These are phyloP conservation scores for Phoxinus dragarum DNA, from an alignment of 2,797 vertebrate species.

Conservation along the genomic window DNA sequence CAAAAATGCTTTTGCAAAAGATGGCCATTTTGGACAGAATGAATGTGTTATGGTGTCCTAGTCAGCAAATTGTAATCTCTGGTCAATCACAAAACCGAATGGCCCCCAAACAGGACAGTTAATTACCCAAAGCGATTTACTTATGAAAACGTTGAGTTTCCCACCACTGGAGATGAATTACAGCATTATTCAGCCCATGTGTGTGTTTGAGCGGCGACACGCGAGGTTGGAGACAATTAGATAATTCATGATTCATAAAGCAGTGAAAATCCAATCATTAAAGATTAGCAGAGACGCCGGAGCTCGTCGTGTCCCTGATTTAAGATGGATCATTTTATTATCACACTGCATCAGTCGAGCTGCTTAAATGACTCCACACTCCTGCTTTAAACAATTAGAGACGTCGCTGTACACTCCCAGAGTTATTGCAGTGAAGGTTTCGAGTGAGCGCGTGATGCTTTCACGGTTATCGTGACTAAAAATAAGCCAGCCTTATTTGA, in stretches of 20 bases:
- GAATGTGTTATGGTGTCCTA: not conserved
- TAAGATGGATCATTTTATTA: conserved; percentile 69
- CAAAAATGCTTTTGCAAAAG: not conserved
- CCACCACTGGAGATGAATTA: conserved; percentile 54
- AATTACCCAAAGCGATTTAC: conserved; percentile 67
- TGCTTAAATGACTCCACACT: conserved; percentile 31
- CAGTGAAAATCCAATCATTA: conserved; percentile 72
- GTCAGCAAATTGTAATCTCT: not conserved
- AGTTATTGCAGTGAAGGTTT: not conserved
- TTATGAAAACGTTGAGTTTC: conserved; percentile 57
- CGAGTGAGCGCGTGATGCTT: not conserved
- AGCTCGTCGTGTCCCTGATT: conserved; percentile 46
- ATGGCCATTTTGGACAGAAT: not conserved
- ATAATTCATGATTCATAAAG: conserved; percentile 59
- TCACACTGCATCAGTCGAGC: not conserved
- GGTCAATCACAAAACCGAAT: conserved; percentile 6
- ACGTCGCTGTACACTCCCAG: conserved; percentile 47
- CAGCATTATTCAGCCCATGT: conserved; percentile 37
- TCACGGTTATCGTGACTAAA: not conserved
- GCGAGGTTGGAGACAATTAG: conserved; percentile 49
- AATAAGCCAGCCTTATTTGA: not conserved
- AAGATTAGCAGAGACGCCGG: conserved; percentile 63
- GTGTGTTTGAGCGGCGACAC: conserved; percentile 30
- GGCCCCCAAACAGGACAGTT: conserved; percentile 52
- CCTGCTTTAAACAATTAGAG: conserved; percentile 60